Conservation (phyloP, 2,797 vertebrate species). For the Muscicapa comitata region DNA sequence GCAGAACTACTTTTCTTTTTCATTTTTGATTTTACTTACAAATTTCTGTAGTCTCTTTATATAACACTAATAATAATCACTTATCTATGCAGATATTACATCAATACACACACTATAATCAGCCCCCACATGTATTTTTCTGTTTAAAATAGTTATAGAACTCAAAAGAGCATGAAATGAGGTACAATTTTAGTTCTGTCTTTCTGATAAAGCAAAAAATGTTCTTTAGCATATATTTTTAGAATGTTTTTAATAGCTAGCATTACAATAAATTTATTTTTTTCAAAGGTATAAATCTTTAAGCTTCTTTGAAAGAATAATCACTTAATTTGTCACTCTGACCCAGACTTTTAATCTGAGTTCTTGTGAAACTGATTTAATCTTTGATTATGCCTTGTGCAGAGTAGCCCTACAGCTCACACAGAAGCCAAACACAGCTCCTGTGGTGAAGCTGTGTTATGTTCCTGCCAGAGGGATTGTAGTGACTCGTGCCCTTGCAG, state of each 20-base stretch:
- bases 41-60: background rate
- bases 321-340: background rate
- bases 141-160: background rate
- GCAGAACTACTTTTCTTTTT: background rate
- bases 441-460: background rate
- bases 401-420: background rate
- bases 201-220: background rate
- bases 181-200: background rate
- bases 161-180: background rate
- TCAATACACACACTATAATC: background rate
- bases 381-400: background rate
- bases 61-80: background rate
- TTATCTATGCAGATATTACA: background rate
- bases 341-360: background rate
- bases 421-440: background rate
- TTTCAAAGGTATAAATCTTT: background rate
- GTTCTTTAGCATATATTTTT: background rate
- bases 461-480: background rate
- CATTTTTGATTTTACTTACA: background rate
- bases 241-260: background rate
- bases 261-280: background rate
- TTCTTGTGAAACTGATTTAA: background rate
- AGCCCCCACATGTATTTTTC: background rate
- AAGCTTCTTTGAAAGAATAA: background rate
- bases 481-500: background rate